A percentile compares a stretch with the other conserved stretches of the same genome.
These are phyloP conservation scores for Tachina grossa DNA, from an alignment of 2,888 invertebrate genomes.

Conservation along the genomic window DNA sequence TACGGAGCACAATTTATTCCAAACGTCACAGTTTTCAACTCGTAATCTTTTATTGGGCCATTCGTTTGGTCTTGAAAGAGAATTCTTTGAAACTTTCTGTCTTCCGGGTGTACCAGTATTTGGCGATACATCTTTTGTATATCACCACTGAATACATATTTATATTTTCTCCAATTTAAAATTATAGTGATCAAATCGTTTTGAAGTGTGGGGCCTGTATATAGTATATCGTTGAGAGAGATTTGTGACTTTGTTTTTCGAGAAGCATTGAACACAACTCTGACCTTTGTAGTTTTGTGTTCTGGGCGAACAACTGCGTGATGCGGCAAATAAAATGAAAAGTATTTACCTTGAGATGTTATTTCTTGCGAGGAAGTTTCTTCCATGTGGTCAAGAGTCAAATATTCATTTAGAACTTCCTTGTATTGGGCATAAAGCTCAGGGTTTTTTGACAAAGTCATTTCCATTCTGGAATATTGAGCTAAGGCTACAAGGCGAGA, in stretches of 20 bases:
- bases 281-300: not conserved
- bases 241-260: not conserved
- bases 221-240: not conserved
- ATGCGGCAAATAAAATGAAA: not conserved
- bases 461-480: no score
- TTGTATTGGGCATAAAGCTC: no score
- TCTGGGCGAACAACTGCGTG: not conserved
- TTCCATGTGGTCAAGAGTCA: not conserved
- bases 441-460: no score
- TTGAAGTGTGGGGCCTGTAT: no score
- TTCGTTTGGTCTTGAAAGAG: not conserved
- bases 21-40: not conserved
- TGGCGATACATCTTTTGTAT: not conserved
- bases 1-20: no score
- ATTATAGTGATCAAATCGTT: no score
- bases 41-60: not conserved
- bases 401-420: no score
- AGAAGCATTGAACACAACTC: not conserved
- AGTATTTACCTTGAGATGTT: not conserved
- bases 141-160: not conserved
- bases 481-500: no score
- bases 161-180: not conserved
- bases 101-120: not conserved
- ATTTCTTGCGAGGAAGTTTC: not conserved
- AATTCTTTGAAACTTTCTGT: not conserved